These are phyloP conservation scores for Polydrusus pterygomalis DNA, from an alignment of 2,888 invertebrate species.

Conservation along the genomic window DNA sequence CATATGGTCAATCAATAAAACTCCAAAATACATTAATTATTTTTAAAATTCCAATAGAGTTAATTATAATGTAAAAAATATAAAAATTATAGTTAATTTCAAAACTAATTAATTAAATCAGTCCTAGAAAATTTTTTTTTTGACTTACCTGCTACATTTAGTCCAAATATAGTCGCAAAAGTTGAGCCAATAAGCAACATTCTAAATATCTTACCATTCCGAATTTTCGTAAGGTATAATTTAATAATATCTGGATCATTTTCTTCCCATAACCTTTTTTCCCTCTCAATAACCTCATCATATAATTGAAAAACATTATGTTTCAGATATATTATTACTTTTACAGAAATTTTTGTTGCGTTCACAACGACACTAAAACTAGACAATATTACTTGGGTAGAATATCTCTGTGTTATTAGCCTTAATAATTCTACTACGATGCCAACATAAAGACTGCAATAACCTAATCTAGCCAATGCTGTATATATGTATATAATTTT, in stretches of 20 bases:
- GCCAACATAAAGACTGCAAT: not conserved
- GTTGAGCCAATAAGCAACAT: not conserved
- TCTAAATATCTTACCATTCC: conserved; percentile 1
- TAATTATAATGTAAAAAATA: too few species aligned
- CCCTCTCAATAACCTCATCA: conserved; percentile 21
- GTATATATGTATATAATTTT: conserved; percentile 14
- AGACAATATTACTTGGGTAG: not conserved
- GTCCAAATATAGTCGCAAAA: conserved; percentile 6
- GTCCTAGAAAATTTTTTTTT: not conserved
- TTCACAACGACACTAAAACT: conserved; percentile 22
- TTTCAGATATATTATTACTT: conserved; percentile 30
- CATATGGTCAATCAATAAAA: too few species aligned
- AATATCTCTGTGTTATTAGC: conserved; percentile 13
- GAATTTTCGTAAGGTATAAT: conserved; percentile 20
- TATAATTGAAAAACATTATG: conserved; percentile 16
- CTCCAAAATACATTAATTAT: too few species aligned
- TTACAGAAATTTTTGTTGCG: conserved; percentile 12
- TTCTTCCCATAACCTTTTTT: conserved; percentile 15
- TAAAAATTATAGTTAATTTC: too few species aligned
- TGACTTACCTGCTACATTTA: not conserved
- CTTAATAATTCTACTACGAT: conserved; percentile 18
- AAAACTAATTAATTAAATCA: too few species aligned
- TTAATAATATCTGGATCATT: conserved; percentile 25
- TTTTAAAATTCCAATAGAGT: too few species aligned
- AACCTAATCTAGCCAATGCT: not conserved